A percentile compares a stretch with the other conserved stretches of the same genome.
Conservation (phyloP, 2,888 invertebrate genomes). For the Hydropsyche betteni region DNA sequence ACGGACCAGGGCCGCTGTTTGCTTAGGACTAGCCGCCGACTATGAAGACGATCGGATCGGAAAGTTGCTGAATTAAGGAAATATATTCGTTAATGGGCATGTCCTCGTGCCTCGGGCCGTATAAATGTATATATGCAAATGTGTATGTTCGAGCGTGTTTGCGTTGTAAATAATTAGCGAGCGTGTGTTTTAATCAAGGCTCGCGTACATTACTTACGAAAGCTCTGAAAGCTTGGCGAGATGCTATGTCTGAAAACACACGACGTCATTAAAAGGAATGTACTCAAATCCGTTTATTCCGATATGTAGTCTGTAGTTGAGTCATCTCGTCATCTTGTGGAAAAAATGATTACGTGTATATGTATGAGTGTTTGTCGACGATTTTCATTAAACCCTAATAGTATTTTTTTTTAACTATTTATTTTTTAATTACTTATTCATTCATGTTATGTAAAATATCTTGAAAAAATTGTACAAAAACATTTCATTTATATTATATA, state of each 20-base stretch:
- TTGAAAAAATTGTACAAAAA: too few species aligned
- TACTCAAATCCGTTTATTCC: constrained; percentile 14
- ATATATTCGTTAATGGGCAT: neutral
- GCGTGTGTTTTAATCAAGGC: constrained; percentile 26
- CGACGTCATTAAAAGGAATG: constrained; percentile 18
- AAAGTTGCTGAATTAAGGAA: neutral
- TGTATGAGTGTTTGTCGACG: too few species aligned
- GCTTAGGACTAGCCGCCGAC: too few species aligned
- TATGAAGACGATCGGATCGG: neutral
- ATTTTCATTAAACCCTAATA: too few species aligned
- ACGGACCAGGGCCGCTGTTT: too few species aligned
- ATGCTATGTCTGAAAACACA: constrained; percentile 12
- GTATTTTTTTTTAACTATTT: too few species aligned
- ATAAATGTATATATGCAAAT: neutral
- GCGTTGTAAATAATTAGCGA: constrained; percentile 17
- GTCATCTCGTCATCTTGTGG: too few species aligned
- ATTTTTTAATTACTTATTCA: too few species aligned
- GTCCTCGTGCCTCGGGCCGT: too few species aligned
- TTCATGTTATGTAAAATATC: too few species aligned
- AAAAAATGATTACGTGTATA: too few species aligned
- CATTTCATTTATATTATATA: too few species aligned
- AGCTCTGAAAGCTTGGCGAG: constrained; percentile 17
- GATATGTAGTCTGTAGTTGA: neutral
- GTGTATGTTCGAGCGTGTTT: neutral
- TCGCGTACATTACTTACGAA: constrained; percentile 14